Conservation (phyloP, 2,113 vertebrate genomes). For the Diphyllodes magnificus region DNA sequence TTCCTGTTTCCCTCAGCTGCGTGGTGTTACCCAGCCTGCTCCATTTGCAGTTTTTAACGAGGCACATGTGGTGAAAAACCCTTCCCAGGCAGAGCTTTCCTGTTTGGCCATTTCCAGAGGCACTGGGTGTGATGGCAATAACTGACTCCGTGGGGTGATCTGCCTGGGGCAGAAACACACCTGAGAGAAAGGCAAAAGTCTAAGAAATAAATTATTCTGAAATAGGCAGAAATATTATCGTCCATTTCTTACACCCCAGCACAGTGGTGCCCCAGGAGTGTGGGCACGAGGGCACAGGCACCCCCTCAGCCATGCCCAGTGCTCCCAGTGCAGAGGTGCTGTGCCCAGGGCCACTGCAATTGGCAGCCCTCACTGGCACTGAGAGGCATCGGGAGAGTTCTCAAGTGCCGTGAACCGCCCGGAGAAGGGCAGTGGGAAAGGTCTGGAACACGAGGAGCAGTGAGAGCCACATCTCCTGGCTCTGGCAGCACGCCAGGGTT, state of each 20-base stretch:
- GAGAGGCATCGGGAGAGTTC: background rate
- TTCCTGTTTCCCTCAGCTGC: background rate
- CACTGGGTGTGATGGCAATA: background rate
- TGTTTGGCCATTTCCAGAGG: background rate
- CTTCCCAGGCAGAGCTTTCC: background rate
- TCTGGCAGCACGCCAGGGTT: background rate
- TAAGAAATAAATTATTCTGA: background rate
- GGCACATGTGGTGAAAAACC: background rate
- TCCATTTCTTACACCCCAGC: background rate
- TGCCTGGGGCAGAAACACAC: background rate
- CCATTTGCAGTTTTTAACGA: background rate
- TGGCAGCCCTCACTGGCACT: background rate
- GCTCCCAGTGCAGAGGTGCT: rapidly evolving
- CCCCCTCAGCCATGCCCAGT: rapidly evolving
- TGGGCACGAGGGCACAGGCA: background rate
- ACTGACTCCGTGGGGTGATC: rapidly evolving
- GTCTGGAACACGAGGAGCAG: background rate
- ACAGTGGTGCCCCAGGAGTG: rapidly evolving
- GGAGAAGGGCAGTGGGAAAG: background rate
- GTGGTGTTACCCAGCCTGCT: background rate
- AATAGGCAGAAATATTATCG: background rate
- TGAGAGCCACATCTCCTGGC: background rate
- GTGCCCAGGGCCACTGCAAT: background rate
- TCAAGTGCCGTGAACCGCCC: rapidly evolving
- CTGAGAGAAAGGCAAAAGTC: background rate